phyloP scores from a whole-genome alignment of 2,113 vertebrate species.

The Callipepla californica region DNA sequence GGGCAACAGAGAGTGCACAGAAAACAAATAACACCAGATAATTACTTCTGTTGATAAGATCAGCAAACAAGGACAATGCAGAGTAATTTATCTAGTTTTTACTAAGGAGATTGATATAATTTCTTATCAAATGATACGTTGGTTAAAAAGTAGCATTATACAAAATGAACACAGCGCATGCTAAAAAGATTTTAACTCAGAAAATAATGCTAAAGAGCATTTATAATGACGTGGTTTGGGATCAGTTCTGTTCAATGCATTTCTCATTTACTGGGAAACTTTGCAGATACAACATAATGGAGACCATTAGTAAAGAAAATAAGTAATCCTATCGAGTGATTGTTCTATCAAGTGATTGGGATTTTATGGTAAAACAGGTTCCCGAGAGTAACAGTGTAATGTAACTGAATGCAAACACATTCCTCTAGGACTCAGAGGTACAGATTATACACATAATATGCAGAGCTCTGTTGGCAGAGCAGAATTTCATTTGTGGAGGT shows the following conservation, averaged over 20 bases:
- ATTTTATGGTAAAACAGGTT: not conserved
- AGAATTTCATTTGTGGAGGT: not conserved
- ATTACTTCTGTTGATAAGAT: constrained; percentile 61
- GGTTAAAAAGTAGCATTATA: constrained; percentile 68
- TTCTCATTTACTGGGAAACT: constrained; percentile 31
- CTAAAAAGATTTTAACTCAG: constrained; percentile 46
- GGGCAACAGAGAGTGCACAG: not conserved
- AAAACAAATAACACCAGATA: constrained; percentile 54
- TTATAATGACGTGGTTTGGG: not conserved
- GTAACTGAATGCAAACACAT: not conserved
- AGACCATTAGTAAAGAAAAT: not conserved
- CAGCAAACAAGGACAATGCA: constrained; percentile 35
- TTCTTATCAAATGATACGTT: constrained; percentile 42
- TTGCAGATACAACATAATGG: not conserved
- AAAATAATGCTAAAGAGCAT: constrained; percentile 22
- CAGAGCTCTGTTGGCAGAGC: not conserved
- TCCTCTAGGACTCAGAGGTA: not conserved
- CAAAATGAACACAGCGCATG: constrained; percentile 45
- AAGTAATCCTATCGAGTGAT: not conserved
- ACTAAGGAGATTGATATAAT: constrained; percentile 30
- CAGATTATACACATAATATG: not conserved
- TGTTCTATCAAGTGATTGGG: not conserved
- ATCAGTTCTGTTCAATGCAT: constrained; percentile 4
- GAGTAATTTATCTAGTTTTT: constrained; percentile 42
- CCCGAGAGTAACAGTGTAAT: not conserved